Evolutionary conservation across 2,888 invertebrate species (phyloP).

Genomic region (Seira musarum): DNA sequence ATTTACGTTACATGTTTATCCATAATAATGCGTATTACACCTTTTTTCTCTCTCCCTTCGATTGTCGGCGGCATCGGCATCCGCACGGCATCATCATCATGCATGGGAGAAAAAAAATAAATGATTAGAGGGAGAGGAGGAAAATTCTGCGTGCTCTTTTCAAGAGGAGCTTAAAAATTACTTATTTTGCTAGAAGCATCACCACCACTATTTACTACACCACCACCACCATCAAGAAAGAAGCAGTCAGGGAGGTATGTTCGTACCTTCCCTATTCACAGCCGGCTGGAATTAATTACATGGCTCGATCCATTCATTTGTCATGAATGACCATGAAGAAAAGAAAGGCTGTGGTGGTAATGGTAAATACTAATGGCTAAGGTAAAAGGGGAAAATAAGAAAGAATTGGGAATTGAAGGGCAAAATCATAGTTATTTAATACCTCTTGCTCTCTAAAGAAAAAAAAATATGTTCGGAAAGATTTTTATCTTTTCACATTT

Average conservation of each 20-base stretch:
- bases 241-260: constrained; percentile 59
- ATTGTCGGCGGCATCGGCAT: neutral
- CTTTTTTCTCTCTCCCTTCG: neutral
- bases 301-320: constrained; percentile 69
- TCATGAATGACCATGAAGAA: constrained; percentile 67
- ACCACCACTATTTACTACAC: neutral
- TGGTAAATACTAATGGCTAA: too few species aligned
- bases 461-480: too few species aligned
- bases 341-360: constrained; percentile 17
- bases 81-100: neutral
- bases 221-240: constrained; percentile 1
- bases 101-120: neutral
- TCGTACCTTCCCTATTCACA: constrained; percentile 66
- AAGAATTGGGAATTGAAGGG: constrained; percentile 14
- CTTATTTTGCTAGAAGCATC: neutral
- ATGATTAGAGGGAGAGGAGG: neutral
- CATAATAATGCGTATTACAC: neutral
- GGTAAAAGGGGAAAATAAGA: too few species aligned
- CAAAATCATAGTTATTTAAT: constrained; percentile 30
- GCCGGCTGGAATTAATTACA: constrained; percentile 70
- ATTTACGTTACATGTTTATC: neutral
- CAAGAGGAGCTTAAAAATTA: neutral
- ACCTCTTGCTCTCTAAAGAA: constrained; percentile 9
- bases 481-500: constrained; percentile 26
- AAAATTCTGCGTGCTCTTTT: neutral